These are phyloP conservation scores for Maniola hyperantus DNA, from an alignment of 2,888 invertebrate species.

Conservation along the genomic window DNA sequence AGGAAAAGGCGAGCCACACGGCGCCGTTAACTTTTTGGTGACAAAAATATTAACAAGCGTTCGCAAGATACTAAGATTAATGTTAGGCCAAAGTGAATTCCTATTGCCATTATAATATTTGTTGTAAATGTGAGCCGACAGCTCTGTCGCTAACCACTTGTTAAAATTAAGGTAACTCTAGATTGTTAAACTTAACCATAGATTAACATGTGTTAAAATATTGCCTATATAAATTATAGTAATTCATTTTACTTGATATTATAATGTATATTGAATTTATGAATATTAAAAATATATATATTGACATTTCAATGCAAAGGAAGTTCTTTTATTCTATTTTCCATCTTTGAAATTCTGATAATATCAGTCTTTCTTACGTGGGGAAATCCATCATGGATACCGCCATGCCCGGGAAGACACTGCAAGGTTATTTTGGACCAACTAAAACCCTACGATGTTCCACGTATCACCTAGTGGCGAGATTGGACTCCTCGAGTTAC, in stretches of 20 bases:
- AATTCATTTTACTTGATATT: conserved; percentile 82
- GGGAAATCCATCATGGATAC: too few relatives aligned
- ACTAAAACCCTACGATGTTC: too few relatives aligned
- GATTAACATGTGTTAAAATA: conserved; percentile 82
- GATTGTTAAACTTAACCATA: conserved; percentile 82
- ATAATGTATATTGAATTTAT: conserved; percentile 83
- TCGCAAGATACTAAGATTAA: conserved; percentile 10
- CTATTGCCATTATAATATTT: conserved; percentile 76
- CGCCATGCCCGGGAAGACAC: too few relatives aligned
- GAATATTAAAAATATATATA: conserved; percentile 83
- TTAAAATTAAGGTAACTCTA: conserved; percentile 70
- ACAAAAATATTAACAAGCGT: not conserved
- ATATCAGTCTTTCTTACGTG: too few relatives aligned
- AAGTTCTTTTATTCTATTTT: conserved; percentile 30
- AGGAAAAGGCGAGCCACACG: not conserved
- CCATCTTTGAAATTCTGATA: not conserved
- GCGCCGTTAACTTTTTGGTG: not conserved
- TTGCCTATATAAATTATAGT: conserved; percentile 83
- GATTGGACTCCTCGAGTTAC: too few relatives aligned
- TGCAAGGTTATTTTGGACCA: too few relatives aligned
- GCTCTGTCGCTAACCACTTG: conserved; percentile 51
- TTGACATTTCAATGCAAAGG: conserved; percentile 75
- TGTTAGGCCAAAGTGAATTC: conserved; percentile 73
- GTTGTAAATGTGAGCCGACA: conserved; percentile 55
- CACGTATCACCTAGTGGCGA: too few relatives aligned